These are phyloP conservation scores for Calyptomena viridis DNA, from an alignment of 2,113 vertebrate genomes.

Conservation along the genomic window DNA sequence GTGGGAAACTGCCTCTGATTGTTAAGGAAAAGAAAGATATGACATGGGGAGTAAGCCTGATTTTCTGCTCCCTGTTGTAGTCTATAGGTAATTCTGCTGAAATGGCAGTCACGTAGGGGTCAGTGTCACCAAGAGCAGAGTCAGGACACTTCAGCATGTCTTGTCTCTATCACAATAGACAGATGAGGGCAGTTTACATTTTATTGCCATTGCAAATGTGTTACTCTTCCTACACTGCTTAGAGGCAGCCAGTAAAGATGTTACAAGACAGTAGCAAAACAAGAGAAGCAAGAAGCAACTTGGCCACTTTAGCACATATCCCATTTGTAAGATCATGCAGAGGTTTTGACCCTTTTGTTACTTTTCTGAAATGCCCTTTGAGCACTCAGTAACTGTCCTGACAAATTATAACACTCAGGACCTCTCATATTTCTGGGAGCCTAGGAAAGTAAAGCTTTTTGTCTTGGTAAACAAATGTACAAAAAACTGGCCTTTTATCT, in stretches of 20 bases:
- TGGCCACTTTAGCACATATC: background rate
- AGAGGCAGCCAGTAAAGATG: background rate
- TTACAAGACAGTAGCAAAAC: background rate
- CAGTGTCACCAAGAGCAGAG: fast-evolving
- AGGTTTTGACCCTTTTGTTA: background rate
- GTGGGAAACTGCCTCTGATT: background rate
- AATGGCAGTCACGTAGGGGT: background rate
- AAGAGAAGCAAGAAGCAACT: background rate
- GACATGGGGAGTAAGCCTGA: background rate
- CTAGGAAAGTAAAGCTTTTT: background rate
- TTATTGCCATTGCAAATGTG: background rate
- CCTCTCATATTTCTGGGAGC: background rate
- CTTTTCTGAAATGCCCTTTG: background rate
- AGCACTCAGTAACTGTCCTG: background rate
- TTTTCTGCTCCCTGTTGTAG: background rate
- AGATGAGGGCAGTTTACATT: background rate
- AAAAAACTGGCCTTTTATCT: background rate
- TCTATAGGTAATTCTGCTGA: background rate
- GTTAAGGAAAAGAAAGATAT: background rate
- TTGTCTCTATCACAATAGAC: background rate
- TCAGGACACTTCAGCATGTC: background rate
- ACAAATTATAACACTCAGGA: background rate
- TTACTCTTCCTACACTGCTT: background rate
- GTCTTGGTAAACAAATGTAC: background rate
- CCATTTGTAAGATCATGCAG: background rate